Conservation (phyloP, 2,113 vertebrate genomes). For the Phoenicopterus ruber region DNA sequence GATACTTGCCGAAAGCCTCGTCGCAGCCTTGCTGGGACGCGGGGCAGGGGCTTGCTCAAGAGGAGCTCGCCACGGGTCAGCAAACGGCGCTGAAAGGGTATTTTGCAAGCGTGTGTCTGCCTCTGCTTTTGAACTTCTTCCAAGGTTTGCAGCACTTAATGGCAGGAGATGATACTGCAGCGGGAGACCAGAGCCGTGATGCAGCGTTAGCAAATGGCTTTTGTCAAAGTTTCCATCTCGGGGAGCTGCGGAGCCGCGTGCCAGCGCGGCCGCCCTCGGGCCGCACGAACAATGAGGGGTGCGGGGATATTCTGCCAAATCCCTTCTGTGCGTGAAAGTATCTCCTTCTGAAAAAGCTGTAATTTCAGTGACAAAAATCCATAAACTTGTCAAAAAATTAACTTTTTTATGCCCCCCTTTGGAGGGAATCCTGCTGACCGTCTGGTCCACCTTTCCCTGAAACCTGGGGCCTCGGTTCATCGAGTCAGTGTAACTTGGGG, state of each 20-base stretch:
- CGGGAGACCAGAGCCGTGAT: background rate
- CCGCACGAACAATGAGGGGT: rapidly evolving
- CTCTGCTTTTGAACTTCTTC: background rate
- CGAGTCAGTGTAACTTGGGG: rapidly evolving
- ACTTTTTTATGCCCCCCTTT: background rate
- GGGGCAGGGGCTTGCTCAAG: background rate
- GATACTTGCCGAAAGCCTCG: background rate
- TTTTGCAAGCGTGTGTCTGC: background rate
- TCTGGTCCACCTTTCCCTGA: background rate
- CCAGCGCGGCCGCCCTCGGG: background rate
- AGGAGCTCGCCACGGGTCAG: background rate
- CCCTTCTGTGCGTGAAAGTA: background rate
- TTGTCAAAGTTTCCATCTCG: background rate
- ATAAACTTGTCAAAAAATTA: background rate
- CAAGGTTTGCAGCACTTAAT: background rate
- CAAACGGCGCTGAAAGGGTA: background rate
- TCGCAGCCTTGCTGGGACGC: background rate
- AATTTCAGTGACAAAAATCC: background rate
- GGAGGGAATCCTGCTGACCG: background rate
- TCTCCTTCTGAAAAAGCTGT: background rate
- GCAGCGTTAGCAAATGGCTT: background rate
- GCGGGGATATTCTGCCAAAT: background rate
- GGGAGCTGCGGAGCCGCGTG: background rate
- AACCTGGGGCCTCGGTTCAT: background rate
- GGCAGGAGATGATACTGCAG: background rate